phyloP scores from a whole-genome alignment of 1,140 invertebrate genomes.

The Spodoptera frugiperda region DNA sequence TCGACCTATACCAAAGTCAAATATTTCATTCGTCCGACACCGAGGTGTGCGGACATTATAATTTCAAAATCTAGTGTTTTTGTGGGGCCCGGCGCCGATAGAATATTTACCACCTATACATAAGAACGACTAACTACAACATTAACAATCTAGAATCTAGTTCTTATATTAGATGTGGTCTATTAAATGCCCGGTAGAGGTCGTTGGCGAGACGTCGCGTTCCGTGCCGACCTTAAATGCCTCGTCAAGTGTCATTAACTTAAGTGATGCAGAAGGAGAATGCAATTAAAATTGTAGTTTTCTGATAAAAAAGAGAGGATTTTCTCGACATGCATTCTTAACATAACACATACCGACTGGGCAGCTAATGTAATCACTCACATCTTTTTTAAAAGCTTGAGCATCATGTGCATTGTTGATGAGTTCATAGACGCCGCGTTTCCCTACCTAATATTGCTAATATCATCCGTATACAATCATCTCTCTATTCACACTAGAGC shows the following conservation, averaged over 20 bases:
- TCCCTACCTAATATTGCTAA: no score
- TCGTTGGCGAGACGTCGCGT: conserved; percentile 9
- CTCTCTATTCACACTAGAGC: no score
- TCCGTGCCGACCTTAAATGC: conserved; percentile 18
- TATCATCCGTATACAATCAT: no score
- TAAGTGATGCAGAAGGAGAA: conserved; percentile 3
- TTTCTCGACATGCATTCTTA: background rate
- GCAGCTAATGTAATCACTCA: no score
- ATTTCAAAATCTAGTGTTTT: conserved; percentile 65
- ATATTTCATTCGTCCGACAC: conserved; percentile 13
- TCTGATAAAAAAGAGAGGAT: conserved; percentile 1
- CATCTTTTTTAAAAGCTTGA: no score
- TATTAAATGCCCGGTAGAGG: conserved; percentile 8
- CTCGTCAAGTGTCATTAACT: conserved; percentile 16
- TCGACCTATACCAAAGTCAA: conserved; percentile 45
- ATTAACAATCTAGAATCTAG: conserved; percentile 32
- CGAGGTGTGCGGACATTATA: conserved; percentile 51
- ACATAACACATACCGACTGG: no score
- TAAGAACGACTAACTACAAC: conserved; percentile 8
- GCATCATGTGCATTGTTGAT: no score
- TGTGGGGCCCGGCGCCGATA: conserved; percentile 48
- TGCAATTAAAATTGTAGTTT: background rate
- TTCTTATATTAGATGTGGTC: conserved; percentile 13
- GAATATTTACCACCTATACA: conserved; percentile 29
- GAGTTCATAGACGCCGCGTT: no score